A percentile compares a stretch with the other conserved stretches of the same genome.
Evolutionary conservation across 2,797 vertebrate species (phyloP).

Genomic region (Lagorchestes hirsutus): DNA sequence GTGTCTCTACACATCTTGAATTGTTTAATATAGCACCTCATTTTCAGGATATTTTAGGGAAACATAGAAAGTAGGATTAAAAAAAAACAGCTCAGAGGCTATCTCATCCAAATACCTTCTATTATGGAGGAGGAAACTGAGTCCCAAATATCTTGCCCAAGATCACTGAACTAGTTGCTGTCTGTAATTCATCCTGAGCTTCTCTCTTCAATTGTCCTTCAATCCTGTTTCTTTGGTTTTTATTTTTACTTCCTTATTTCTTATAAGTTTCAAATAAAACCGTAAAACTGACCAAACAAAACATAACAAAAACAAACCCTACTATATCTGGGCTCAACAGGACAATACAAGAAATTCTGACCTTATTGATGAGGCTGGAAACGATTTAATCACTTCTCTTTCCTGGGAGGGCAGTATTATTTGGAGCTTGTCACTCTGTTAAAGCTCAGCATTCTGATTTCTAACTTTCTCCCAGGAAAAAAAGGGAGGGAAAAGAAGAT

Average conservation of each 20-base stretch:
- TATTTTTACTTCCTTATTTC: constrained; percentile 22
- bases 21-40: neutral
- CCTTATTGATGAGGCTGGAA: neutral
- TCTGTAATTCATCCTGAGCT: neutral
- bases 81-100: neutral
- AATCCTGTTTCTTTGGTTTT: neutral
- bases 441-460: neutral
- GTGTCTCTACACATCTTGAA: neutral
- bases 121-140: neutral
- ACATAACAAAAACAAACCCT: too few species aligned
- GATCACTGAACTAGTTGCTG: neutral
- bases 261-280: neutral
- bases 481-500: neutral
- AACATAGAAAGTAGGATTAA: too few species aligned
- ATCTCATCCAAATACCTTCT: neutral
- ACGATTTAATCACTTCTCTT: neutral
- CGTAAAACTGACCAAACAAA: neutral
- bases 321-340: neutral
- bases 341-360: neutral
- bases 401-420: neutral
- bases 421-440: neutral
- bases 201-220: neutral
- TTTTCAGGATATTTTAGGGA: neutral
- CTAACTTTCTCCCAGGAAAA: neutral
- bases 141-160: neutral